Percentiles rank a stretch among this genome's conserved stretches.
phyloP scores from a whole-genome alignment of 2,888 invertebrate species.

The Lagria hirta region DNA sequence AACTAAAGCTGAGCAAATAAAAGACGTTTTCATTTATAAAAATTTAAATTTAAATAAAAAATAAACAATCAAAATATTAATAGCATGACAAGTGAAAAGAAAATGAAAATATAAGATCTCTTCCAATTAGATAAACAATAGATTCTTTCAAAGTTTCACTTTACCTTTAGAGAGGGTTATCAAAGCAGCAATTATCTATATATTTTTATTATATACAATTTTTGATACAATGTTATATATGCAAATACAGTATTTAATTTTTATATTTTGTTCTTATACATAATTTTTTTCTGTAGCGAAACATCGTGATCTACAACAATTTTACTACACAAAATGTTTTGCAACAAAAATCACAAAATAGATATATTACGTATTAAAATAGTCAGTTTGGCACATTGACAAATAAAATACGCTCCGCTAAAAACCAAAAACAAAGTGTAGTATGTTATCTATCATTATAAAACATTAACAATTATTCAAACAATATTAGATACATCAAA shows the following conservation, averaged over 20 bases:
- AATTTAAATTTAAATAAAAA: slow-evolving; percentile 22
- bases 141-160: no score
- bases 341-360: slow-evolving; percentile 12
- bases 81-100: slow-evolving; percentile 11
- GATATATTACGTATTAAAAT: slow-evolving; percentile 6
- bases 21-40: slow-evolving; percentile 19
- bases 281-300: slow-evolving; percentile 14
- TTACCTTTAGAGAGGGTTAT: no score
- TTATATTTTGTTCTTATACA: slow-evolving; percentile 19
- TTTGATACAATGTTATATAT: slow-evolving; percentile 26
- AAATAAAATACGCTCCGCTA: slow-evolving; percentile 20
- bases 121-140: no score
- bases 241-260: slow-evolving; percentile 21
- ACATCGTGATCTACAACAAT: slow-evolving; percentile 20
- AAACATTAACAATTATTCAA: slow-evolving; percentile 8
- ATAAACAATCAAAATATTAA: slow-evolving; percentile 26
- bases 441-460: slow-evolving; percentile 11
- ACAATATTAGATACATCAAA: slow-evolving; percentile 25
- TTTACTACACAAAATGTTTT: slow-evolving; percentile 8
- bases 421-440: slow-evolving; percentile 20
- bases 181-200: slow-evolving; percentile 22
- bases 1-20: slow-evolving; percentile 20
- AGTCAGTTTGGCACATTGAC: slow-evolving; percentile 26
- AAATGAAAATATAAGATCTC: slow-evolving; percentile 22
- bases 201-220: slow-evolving; percentile 28